phyloP scores from a whole-genome alignment of 1,140 invertebrate genomes.

The Meloidogyne exigua region DNA sequence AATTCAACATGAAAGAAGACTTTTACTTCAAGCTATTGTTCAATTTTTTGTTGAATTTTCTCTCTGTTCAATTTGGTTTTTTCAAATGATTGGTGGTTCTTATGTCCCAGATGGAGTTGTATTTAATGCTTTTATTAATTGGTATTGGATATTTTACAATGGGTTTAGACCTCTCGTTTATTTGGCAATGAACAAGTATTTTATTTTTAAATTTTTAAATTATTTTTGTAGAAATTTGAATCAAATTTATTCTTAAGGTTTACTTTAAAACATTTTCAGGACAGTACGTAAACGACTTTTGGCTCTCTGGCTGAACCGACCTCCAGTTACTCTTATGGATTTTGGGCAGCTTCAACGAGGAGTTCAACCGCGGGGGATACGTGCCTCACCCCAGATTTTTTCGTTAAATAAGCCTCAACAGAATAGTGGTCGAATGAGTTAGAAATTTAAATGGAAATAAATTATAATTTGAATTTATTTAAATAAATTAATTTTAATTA shows the following conservation, averaged over 20 bases:
- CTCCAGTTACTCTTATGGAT: background rate
- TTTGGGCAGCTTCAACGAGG: background rate
- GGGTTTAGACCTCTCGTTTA: conserved; percentile 1
- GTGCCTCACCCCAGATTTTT: background rate
- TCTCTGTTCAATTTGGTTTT: conserved; percentile 1
- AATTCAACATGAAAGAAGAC: conserved; percentile 5
- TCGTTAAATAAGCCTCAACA: background rate
- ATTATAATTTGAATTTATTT: no score
- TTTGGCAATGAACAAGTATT: conserved; percentile 11
- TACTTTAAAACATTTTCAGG: background rate
- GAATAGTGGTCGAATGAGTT: background rate
- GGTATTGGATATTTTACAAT: conserved; percentile 16
- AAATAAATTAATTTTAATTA: no score
- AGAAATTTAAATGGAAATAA: no score
- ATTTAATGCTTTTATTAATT: background rate
- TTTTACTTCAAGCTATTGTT: background rate
- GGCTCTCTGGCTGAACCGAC: background rate
- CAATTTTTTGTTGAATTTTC: conserved; percentile 11
- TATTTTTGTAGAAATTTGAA: background rate
- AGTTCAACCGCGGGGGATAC: background rate
- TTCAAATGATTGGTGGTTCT: conserved; percentile 12
- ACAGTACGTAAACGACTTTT: background rate
- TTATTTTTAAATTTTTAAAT: background rate
- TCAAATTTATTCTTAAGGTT: background rate
- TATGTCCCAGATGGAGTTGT: background rate